A percentile compares a stretch with the other conserved stretches of the same genome.
phyloP scores from a whole-genome alignment of 23 tunicate species.

The Phallusia fumigata region DNA sequence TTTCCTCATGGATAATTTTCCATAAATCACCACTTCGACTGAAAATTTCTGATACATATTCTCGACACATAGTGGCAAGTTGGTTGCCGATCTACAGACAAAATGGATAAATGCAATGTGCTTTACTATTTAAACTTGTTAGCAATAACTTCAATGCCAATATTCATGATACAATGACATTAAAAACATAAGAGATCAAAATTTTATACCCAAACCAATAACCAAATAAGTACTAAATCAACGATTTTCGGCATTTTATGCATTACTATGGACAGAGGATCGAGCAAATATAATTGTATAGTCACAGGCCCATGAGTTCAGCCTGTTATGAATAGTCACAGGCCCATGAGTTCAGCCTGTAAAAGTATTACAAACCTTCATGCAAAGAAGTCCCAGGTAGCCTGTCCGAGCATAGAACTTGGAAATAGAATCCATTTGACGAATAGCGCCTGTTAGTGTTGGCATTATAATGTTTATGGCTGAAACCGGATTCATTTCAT shows the following conservation, averaged over 20 bases:
- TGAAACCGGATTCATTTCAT: slow-evolving; percentile 69
- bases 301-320: neutral
- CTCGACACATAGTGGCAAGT: slow-evolving; percentile 82
- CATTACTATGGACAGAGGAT: too few species aligned
- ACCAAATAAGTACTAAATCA: too few species aligned
- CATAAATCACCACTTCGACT: slow-evolving; percentile 45
- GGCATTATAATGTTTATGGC: slow-evolving; percentile 77
- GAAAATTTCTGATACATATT: slow-evolving; percentile 47
- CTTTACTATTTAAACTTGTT: too few species aligned
- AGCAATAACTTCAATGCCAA: too few species aligned
- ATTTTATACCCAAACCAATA: too few species aligned
- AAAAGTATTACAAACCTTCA: slow-evolving; percentile 34
- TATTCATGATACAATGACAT: too few species aligned
- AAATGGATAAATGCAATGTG: neutral
- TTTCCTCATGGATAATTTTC: slow-evolving; percentile 63
- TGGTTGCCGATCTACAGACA: slow-evolving; percentile 69
- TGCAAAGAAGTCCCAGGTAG: slow-evolving; percentile 80
- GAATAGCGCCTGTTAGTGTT: slow-evolving; percentile 61
- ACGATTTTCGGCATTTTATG: too few species aligned
- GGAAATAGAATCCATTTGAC: slow-evolving; percentile 85
- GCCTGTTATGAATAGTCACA: neutral
- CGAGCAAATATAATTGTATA: neutral
- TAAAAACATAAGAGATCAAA: too few species aligned
- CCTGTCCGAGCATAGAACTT: slow-evolving; percentile 87
- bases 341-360: too few species aligned